phyloP scores from a whole-genome alignment of 2,888 invertebrate genomes.

The Drosophila macrospina region DNA sequence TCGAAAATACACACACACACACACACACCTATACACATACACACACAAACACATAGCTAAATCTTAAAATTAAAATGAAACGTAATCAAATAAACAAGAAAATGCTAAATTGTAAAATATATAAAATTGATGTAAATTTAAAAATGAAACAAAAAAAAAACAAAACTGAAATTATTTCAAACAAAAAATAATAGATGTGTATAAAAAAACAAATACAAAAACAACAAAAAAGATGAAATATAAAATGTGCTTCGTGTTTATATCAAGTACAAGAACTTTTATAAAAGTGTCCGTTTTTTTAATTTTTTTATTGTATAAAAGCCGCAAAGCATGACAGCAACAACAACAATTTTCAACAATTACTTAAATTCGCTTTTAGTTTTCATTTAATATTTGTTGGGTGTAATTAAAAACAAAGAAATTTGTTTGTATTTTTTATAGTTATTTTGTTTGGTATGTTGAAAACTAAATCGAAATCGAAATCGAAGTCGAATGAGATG shows the following conservation, averaged over 20 bases:
- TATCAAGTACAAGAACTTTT: constrained; percentile 58
- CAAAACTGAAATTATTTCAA: constrained; percentile 65
- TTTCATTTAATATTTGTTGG: constrained; percentile 42
- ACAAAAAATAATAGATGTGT: constrained; percentile 59
- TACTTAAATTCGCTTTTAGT: constrained; percentile 53
- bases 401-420: constrained; percentile 51
- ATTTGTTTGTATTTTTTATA: constrained; percentile 42
- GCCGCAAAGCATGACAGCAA: constrained; percentile 35
- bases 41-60: constrained; percentile 72
- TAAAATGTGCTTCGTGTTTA: constrained; percentile 67
- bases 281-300: constrained; percentile 56
- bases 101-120: constrained; percentile 76
- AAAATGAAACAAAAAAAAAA: too few relatives aligned
- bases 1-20: constrained; percentile 22
- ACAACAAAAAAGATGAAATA: constrained; percentile 21
- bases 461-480: constrained; percentile 57
- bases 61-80: constrained; percentile 58
- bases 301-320: constrained; percentile 64
- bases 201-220: constrained; percentile 35
- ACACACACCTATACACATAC: constrained; percentile 43
- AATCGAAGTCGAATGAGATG: constrained; percentile 30
- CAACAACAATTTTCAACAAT: constrained; percentile 56
- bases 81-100: constrained; percentile 66
- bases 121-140: constrained; percentile 75
- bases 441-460: constrained; percentile 74